phyloP scores from a whole-genome alignment of 2,888 invertebrate genomes.

The Holacanthella duospinosa region DNA sequence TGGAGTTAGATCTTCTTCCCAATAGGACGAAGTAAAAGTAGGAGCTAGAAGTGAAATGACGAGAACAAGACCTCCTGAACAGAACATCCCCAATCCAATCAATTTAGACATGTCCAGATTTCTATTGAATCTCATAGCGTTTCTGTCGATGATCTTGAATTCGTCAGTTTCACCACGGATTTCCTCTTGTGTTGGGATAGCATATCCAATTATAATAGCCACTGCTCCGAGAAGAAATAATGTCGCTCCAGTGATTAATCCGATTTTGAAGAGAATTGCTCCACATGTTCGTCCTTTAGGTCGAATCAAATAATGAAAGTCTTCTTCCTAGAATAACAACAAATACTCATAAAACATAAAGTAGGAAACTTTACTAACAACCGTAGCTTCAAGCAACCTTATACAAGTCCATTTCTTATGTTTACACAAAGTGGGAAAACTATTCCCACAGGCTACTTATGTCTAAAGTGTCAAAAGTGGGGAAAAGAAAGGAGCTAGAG shows the following conservation, averaged over 20 bases:
- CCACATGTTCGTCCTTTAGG: slow-evolving; percentile 38
- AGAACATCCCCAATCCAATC: slow-evolving; percentile 45
- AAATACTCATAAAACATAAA: slow-evolving; percentile 7
- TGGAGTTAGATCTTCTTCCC: slow-evolving; percentile 40
- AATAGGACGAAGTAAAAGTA: slow-evolving; percentile 43
- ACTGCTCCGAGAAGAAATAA: slow-evolving; percentile 44
- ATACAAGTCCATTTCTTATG: no score
- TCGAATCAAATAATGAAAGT: slow-evolving; percentile 42
- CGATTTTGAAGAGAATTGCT: slow-evolving; percentile 43
- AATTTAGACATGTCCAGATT: slow-evolving; percentile 45
- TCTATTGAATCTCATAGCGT: slow-evolving; percentile 43
- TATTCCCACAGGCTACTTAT: no score
- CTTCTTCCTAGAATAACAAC: slow-evolving; percentile 31
- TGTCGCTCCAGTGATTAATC: slow-evolving; percentile 45
- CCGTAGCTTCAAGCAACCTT: no score
- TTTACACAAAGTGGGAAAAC: no score
- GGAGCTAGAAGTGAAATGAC: slow-evolving; percentile 44
- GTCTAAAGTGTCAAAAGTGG: no score
- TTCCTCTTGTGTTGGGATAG: slow-evolving; percentile 43
- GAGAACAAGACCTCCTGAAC: slow-evolving; percentile 45
- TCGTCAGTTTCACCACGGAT: slow-evolving; percentile 41
- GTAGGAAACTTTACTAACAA: no score
- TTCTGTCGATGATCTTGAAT: slow-evolving; percentile 42
- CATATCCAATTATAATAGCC: slow-evolving; percentile 45
- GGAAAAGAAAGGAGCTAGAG: no score